These are phyloP conservation scores for Grammomys surdaster DNA, from an alignment of 2,113 vertebrate genomes.

Conservation along the genomic window DNA sequence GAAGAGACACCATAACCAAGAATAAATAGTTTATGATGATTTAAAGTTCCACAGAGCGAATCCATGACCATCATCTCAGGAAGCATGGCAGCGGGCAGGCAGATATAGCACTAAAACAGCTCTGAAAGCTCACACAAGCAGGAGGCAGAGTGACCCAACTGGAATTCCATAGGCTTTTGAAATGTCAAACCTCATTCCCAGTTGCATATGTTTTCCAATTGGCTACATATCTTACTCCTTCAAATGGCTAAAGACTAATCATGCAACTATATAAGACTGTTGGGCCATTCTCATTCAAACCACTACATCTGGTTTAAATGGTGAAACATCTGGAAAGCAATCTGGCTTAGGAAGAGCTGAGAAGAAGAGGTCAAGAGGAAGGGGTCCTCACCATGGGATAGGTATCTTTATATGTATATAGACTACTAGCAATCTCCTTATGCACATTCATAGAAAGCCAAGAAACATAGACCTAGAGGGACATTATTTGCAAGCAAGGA, in stretches of 20 bases:
- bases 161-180: background rate
- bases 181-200: background rate
- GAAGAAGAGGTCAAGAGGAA: too few species aligned
- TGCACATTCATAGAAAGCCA: background rate
- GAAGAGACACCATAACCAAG: background rate
- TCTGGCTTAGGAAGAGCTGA: background rate
- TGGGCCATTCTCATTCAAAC: background rate
- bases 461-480: background rate
- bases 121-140: background rate
- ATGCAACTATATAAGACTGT: background rate
- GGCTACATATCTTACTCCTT: background rate
- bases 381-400: accelerated
- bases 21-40: background rate
- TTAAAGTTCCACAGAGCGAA: background rate
- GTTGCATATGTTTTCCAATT: background rate
- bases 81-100: background rate
- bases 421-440: background rate
- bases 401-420: too few species aligned
- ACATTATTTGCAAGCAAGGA: background rate
- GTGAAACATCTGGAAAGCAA: background rate
- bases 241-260: background rate
- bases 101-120: background rate
- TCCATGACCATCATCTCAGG: background rate
- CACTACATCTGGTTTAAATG: background rate
- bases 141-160: background rate